Evolutionary conservation across 1,140 invertebrate species (phyloP).

Genomic region (Metaphire vulgaris): DNA sequence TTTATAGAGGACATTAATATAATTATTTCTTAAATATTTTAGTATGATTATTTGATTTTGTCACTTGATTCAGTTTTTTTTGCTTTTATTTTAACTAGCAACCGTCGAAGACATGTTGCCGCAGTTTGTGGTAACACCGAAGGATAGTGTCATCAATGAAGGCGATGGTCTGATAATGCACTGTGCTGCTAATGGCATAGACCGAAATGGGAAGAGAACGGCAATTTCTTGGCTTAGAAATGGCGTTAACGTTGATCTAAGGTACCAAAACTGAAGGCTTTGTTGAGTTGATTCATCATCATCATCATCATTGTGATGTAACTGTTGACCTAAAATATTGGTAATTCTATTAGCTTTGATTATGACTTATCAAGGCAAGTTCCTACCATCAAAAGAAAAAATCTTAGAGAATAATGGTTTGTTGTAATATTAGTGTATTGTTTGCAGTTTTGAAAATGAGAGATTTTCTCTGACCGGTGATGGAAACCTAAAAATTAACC

Average conservation of each 20-base stretch:
- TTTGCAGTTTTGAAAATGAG: not conserved
- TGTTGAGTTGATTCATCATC: too few relatives aligned
- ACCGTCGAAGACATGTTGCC: conserved; percentile 37
- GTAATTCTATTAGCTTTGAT: not conserved
- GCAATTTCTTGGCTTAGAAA: conserved; percentile 85
- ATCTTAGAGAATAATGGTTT: too few relatives aligned
- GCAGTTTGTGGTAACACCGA: conserved; percentile 56
- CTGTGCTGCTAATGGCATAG: conserved; percentile 75
- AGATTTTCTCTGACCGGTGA: conserved; percentile 63
- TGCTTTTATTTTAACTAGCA: conserved; percentile 12
- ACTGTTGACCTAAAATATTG: not conserved
- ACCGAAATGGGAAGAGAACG: conserved; percentile 63
- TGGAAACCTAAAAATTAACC: conserved; percentile 66
- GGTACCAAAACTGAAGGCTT: conserved; percentile 57
- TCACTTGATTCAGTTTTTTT: not conserved
- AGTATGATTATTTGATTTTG: too few relatives aligned
- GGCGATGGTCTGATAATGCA: conserved; percentile 73
- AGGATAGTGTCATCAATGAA: conserved; percentile 55
- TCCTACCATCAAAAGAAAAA: too few relatives aligned
- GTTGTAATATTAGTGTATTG: not conserved
- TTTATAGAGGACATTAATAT: too few relatives aligned
- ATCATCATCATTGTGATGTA: too few relatives aligned
- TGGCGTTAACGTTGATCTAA: conserved; percentile 74
- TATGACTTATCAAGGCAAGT: too few relatives aligned
- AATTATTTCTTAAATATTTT: too few relatives aligned